Evolutionary conservation across 2,797 vertebrate species (phyloP).

Genomic region (Syngnathus acus): DNA sequence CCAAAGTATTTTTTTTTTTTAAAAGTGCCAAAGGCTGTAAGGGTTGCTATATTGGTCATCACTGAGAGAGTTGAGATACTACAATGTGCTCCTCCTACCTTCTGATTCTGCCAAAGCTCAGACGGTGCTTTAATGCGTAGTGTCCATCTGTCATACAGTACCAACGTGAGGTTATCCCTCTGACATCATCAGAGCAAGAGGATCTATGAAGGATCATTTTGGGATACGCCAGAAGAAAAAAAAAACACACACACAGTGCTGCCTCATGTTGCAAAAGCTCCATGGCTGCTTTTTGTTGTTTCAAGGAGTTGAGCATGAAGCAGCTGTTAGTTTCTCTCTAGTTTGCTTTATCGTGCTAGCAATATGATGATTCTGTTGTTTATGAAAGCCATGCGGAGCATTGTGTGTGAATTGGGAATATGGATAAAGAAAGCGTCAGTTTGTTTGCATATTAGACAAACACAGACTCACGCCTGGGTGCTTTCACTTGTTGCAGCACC

Average conservation of each 20-base stretch:
- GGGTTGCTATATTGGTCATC: conserved; percentile 31
- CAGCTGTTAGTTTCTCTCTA: conserved; percentile 12
- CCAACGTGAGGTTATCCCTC: conserved; percentile 46
- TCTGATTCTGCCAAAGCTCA: conserved; percentile 44
- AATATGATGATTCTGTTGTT: not conserved
- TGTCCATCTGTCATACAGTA: conserved; percentile 31
- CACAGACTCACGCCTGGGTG: not conserved
- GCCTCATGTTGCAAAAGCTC: too few relatives aligned
- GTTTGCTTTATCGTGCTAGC: not conserved
- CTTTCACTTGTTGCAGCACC: conserved; percentile 5
- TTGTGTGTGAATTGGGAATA: not conserved
- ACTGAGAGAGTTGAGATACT: conserved; percentile 7
- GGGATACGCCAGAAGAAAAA: not conserved
- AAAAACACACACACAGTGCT: too few relatives aligned
- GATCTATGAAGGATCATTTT: not conserved
- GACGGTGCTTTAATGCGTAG: conserved; percentile 37
- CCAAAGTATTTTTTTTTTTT: conserved; percentile 36
- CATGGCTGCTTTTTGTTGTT: too few relatives aligned
- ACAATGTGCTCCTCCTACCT: conserved; percentile 39
- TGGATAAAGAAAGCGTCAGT: not conserved
- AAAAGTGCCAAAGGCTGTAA: conserved; percentile 47
- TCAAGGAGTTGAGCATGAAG: not conserved
- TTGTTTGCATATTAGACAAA: not conserved
- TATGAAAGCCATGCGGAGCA: not conserved
- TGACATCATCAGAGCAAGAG: conserved; percentile 18